Evolutionary conservation across 2,888 invertebrate species (phyloP).

Genomic region (Acrobasis suavella): DNA sequence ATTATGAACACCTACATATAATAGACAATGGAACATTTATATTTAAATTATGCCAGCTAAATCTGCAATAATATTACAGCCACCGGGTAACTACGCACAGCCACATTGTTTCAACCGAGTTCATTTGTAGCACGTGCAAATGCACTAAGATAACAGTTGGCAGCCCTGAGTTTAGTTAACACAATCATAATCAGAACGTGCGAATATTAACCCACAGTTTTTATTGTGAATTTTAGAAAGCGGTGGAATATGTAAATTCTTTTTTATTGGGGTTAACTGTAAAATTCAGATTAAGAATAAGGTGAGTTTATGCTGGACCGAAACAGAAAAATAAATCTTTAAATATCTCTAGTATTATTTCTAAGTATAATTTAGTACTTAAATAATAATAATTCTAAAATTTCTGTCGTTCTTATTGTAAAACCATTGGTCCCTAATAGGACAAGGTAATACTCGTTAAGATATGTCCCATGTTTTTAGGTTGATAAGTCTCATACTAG

Average conservation of each 20-base stretch:
- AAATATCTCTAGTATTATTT: too few relatives aligned
- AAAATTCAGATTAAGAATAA: constrained; percentile 39
- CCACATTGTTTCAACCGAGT: constrained; percentile 16
- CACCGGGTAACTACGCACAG: background rate
- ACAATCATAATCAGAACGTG: constrained; percentile 2
- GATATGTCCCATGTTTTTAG: too few relatives aligned
- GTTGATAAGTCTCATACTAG: too few relatives aligned
- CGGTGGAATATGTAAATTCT: background rate
- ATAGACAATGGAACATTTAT: background rate
- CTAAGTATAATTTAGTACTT: too few relatives aligned
- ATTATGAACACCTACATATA: too few relatives aligned
- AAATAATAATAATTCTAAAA: too few relatives aligned
- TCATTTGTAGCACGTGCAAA: constrained; percentile 18
- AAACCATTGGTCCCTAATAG: too few relatives aligned
- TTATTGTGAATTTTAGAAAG: background rate
- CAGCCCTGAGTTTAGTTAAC: background rate
- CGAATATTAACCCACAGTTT: background rate
- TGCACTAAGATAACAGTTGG: background rate
- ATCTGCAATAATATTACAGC: background rate
- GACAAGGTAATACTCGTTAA: too few relatives aligned
- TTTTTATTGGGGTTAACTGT: constrained; percentile 25
- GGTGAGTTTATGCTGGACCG: background rate
- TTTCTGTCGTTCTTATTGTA: too few relatives aligned
- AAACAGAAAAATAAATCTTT: background rate
- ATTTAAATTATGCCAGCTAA: background rate